phyloP scores from a whole-genome alignment of 2,113 vertebrate species.

The Accipiter cooperii region DNA sequence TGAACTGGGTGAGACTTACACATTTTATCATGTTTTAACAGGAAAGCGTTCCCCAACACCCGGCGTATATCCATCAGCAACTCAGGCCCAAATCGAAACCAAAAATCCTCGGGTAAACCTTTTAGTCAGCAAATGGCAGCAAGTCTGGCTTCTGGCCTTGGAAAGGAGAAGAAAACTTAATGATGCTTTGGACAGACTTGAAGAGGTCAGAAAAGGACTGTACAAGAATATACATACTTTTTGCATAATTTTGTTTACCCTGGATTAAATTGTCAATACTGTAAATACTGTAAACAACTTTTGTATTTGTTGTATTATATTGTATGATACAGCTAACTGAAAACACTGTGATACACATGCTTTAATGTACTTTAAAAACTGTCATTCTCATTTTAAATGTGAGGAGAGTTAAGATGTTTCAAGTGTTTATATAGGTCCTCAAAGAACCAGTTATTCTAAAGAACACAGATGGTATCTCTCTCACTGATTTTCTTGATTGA shows the following conservation, averaged over 20 bases:
- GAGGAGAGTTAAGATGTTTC: not conserved
- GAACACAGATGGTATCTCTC: not conserved
- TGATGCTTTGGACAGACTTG: constrained; percentile 91
- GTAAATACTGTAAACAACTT: not conserved
- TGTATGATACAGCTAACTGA: not conserved
- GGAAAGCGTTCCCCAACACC: constrained; percentile 92
- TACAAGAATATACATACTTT: not conserved
- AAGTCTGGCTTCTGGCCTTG: constrained; percentile 97
- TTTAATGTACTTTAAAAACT: not conserved
- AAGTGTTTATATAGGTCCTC: not conserved
- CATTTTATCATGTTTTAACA: constrained; percentile 57
- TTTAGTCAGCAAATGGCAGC: constrained; percentile 97
- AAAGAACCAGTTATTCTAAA: not conserved
- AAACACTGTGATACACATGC: not conserved
- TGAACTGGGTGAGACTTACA: not conserved
- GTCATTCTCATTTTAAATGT: not conserved
- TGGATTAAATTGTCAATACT: not conserved
- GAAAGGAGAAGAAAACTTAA: constrained; percentile 94
- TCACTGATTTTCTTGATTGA: not conserved
- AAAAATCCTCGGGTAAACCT: constrained; percentile 94
- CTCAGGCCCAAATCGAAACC: constrained; percentile 88
- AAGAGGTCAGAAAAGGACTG: constrained; percentile 81
- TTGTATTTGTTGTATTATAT: not conserved
- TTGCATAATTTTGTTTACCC: not conserved
- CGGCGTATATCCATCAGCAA: constrained; percentile 82